Percentiles rank a stretch among this genome's conserved stretches.
Evolutionary conservation across 2,113 vertebrate species (phyloP).

Genomic region (Gracilinanus agilis): DNA sequence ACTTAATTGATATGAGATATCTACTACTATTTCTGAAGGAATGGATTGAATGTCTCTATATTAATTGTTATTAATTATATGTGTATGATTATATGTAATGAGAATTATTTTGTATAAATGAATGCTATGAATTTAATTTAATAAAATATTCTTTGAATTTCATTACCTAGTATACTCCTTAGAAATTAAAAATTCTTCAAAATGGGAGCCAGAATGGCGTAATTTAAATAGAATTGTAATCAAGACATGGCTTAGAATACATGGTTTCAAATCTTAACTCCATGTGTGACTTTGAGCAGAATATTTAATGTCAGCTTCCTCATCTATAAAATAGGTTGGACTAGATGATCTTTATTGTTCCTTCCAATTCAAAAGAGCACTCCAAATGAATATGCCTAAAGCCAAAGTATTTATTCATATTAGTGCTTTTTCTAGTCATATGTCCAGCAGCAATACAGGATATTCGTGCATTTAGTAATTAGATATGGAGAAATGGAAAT

Average conservation of each 20-base stretch:
- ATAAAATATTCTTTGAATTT: background rate
- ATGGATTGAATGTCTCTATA: background rate
- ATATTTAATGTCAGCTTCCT: background rate
- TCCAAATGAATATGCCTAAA: background rate
- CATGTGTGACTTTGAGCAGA: background rate
- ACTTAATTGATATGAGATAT: background rate
- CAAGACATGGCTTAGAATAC: too few species aligned
- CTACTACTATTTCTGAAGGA: background rate
- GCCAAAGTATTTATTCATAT: background rate
- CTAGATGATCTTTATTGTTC: background rate
- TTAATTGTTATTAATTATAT: too few species aligned
- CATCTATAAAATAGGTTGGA: background rate
- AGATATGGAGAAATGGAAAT: background rate
- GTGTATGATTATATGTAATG: background rate
- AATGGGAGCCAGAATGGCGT: background rate
- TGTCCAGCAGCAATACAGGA: slow-evolving; percentile 2
- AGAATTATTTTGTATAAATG: background rate
- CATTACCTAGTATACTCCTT: background rate
- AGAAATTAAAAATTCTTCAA: background rate
- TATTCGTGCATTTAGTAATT: slow-evolving; percentile 22
- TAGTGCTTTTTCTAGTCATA: slow-evolving; percentile 30
- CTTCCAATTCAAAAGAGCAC: background rate
- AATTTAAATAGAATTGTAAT: too few species aligned
- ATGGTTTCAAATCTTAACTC: background rate
- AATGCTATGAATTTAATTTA: background rate